Percentiles rank a stretch among this genome's conserved stretches.
Evolutionary conservation across 92 coral and sea anemone species (phyloP).

Genomic region (Heteractis magnifica): DNA sequence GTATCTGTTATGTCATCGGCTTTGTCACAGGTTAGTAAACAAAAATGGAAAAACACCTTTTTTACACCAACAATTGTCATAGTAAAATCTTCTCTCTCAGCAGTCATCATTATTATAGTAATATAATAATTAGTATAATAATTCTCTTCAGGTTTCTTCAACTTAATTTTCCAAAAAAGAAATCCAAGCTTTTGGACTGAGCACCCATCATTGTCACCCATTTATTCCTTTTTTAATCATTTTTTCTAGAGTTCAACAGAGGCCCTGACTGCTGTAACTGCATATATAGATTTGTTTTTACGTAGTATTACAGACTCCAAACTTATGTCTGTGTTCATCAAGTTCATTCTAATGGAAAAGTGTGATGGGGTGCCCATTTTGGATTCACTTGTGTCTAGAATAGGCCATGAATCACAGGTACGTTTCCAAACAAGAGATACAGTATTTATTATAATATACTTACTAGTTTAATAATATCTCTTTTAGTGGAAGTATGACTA

Average conservation of each 20-base stretch:
- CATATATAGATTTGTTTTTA: slow-evolving; percentile 86
- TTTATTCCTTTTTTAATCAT: not conserved
- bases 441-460: too few relatives aligned
- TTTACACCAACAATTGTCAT: too few relatives aligned
- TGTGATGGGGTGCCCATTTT: slow-evolving; percentile 82
- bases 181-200: too few relatives aligned
- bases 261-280: slow-evolving; percentile 93
- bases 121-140: too few relatives aligned
- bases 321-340: slow-evolving; percentile 87
- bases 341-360: slow-evolving; percentile 78
- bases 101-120: too few relatives aligned
- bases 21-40: slow-evolving; percentile 72
- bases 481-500: too few relatives aligned
- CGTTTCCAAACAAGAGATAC: not conserved
- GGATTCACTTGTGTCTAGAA: slow-evolving; percentile 82
- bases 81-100: too few relatives aligned
- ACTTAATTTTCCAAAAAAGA: too few relatives aligned
- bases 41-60: too few relatives aligned
- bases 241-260: slow-evolving; percentile 74
- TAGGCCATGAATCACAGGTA: slow-evolving; percentile 90
- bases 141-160: too few relatives aligned
- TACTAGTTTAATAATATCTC: too few relatives aligned
- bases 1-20: slow-evolving; percentile 99
- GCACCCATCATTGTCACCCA: not conserved
- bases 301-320: slow-evolving; percentile 95